Evolutionary conservation across 2,888 invertebrate genomes (phyloP), one percentile per base, ranked within the genome.

Genomic region (Drepana falcataria): DNA sequence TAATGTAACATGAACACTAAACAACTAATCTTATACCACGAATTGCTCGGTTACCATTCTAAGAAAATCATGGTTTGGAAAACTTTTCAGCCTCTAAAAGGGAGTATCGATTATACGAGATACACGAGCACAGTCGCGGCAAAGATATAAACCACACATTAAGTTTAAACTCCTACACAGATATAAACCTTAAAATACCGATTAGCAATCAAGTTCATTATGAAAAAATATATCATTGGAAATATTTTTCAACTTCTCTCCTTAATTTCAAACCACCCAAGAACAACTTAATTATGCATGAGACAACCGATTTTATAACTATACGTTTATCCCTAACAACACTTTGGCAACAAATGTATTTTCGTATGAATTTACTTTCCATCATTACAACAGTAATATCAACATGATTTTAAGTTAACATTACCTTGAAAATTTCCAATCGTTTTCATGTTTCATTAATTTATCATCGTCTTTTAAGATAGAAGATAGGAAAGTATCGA

Each of bases 161-260:
- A 84, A 87, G 75, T 83, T 89, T 83, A 84, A 87, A 81, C 81
- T 80, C 81, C 90, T 90, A 90, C 88, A 89, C 89, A 90, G 87
- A 84, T 89, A 88, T 85, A 88, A 88, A 87, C 79, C 87, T 87
- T 89, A 90, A 90, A 4, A 37, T 90, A 87, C 79, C 81, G 83
- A 88, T 86, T 89, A 90, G 86, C 85, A 85, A 81, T 86, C 87
- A 85, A 90, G 88, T 84, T 87, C 81, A 85, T 87, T 86, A 90
- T 91, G 91, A 90, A 91, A 91, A 91, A 90, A 91, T 91, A 91
- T 91, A 91, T 90, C 81, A 88, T 88, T 85, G 85, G 90, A 90
- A 90, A 89, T 89, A 87, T 88, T 88, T 81, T 83, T 90, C 87
- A 88, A 87, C 87, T 85, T 87, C 77, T 85, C 84, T 85, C 79